Percentiles rank a stretch among this genome's conserved stretches.
phyloP scores from a whole-genome alignment of 2,888 invertebrate species.

The Leptinotarsa rubiginosa region DNA sequence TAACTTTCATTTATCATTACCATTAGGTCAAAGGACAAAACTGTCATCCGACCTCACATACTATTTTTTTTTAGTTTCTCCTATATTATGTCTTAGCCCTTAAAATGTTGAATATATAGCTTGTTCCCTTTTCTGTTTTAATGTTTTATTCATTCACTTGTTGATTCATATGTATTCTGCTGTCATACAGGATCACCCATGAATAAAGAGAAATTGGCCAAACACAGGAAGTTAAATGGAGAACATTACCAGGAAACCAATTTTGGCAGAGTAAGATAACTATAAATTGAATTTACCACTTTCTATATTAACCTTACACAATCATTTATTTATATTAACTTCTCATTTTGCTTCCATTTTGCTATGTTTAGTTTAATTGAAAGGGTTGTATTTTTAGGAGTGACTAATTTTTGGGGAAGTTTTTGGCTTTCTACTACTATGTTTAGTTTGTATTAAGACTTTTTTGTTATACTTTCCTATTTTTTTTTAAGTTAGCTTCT shows the following conservation, averaged over 20 bases:
- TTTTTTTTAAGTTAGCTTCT: too few relatives aligned
- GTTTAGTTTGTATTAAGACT: too few relatives aligned
- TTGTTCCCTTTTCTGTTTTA: not conserved
- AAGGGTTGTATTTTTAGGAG: too few relatives aligned
- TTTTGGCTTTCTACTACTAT: too few relatives aligned
- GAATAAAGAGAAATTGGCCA: slow-evolving; percentile 85
- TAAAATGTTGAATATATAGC: not conserved
- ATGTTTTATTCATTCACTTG: slow-evolving; percentile 18
- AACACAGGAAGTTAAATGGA: slow-evolving; percentile 79
- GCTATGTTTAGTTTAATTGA: too few relatives aligned
- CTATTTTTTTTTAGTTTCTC: too few relatives aligned
- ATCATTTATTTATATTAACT: slow-evolving; percentile 5
- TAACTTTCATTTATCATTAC: too few relatives aligned
- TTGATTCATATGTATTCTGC: slow-evolving; percentile 34
- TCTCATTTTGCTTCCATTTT: not conserved
- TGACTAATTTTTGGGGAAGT: too few relatives aligned
- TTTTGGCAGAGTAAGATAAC: slow-evolving; percentile 79
- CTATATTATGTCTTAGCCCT: too few relatives aligned
- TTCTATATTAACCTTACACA: slow-evolving; percentile 14
- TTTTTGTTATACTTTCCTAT: too few relatives aligned
- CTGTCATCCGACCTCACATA: too few relatives aligned
- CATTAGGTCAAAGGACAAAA: too few relatives aligned
- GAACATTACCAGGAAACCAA: slow-evolving; percentile 81
- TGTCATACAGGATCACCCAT: slow-evolving; percentile 79
- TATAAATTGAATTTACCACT: slow-evolving; percentile 3